These are phyloP conservation scores for Rhincodon typus DNA, from an alignment of 2,797 vertebrate species.

Conservation along the genomic window DNA sequence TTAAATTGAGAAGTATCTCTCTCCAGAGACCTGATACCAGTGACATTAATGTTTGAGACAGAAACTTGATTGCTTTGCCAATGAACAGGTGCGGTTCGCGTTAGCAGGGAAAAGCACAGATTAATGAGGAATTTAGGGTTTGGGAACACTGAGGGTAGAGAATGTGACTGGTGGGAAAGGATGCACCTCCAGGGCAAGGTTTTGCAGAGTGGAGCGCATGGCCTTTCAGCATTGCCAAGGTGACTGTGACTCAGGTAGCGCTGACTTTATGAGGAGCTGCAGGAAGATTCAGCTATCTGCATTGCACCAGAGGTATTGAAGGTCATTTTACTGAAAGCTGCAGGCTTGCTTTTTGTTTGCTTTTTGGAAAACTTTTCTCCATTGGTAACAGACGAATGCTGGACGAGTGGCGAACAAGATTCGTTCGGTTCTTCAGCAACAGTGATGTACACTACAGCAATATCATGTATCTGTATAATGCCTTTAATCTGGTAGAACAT, in stretches of 20 bases:
- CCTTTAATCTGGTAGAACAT: neutral
- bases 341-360: neutral
- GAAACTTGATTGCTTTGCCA: neutral
- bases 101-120: neutral
- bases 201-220: neutral
- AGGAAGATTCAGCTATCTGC: neutral
- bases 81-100: neutral
- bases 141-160: neutral
- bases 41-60: neutral
- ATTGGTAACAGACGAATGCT: neutral
- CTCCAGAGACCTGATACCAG: neutral
- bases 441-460: neutral
- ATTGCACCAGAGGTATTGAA: neutral
- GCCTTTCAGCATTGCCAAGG: neutral
- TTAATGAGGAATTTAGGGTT: neutral
- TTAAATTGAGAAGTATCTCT: neutral
- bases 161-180: neutral
- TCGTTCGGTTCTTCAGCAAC: neutral
- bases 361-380: constrained; percentile 6
- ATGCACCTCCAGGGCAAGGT: no score
- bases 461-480: neutral
- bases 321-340: neutral
- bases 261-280: neutral
- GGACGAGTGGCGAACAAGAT: neutral
- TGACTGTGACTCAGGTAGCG: neutral